Evolutionary conservation across 1,140 invertebrate genomes (phyloP).

Genomic region (Drosophila pseudoananassae): DNA sequence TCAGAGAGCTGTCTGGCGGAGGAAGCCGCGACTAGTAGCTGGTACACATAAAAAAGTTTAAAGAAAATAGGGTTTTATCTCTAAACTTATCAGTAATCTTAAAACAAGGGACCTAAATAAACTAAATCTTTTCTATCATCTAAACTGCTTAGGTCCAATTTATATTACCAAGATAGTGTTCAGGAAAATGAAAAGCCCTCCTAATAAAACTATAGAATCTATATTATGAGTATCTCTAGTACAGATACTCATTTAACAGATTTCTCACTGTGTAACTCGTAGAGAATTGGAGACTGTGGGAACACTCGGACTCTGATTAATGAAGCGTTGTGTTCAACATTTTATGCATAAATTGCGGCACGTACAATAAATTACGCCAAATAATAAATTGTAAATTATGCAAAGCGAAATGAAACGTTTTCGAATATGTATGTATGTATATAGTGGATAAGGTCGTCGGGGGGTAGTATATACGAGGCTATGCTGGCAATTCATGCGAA

Average conservation of each 20-base stretch:
- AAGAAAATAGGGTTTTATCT: background rate
- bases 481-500: conserved; percentile 46
- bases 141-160: too few relatives aligned
- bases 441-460: conserved; percentile 40
- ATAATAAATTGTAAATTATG: conserved; percentile 80
- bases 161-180: background rate
- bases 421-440: conserved; percentile 26
- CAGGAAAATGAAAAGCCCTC: background rate
- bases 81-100: too few relatives aligned
- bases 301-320: conserved; percentile 69
- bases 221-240: too few relatives aligned
- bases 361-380: conserved; percentile 76
- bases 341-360: conserved; percentile 76
- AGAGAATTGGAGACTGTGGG: conserved; percentile 49
- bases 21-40: conserved; percentile 13
- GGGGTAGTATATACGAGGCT: conserved; percentile 33
- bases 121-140: too few relatives aligned
- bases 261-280: conserved; percentile 2
- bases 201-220: too few relatives aligned
- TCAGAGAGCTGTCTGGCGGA: conserved; percentile 39
- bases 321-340: conserved; percentile 74
- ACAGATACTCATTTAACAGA: background rate
- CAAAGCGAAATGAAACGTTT: conserved; percentile 76
- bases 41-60: conserved; percentile 10
- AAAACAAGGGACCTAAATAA: too few relatives aligned